Base-by-base conservation (phyloP, 2,888 invertebrate genomes). In the Litoditis marina region DNA sequence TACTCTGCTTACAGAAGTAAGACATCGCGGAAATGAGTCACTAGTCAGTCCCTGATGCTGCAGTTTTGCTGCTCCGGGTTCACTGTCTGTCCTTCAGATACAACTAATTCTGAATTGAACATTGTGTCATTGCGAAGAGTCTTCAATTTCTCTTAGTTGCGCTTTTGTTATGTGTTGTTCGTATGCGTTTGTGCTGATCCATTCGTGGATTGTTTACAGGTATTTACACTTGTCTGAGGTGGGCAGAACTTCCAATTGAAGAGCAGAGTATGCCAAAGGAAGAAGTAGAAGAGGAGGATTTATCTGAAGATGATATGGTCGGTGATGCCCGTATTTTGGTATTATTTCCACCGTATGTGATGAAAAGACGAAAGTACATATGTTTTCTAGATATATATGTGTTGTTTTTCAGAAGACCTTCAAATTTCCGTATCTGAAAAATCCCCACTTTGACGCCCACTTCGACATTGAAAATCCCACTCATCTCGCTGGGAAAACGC, bases 391-490 rank as follows among this genome's bases (percentile, higher is more conserved):
- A 47, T 66, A 36, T 47, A 16, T 31, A n/a, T n/a, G n/a, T n/a
- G n/a, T n/a, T n/a, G n/a, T n/a, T 57, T 42, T 76, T 52, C 77
- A 85, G 82, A 85, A 88, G 28, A 90, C 89, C 85, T 87, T 92
- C 8, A 87, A 92, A 73, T 89, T 94, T 0, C 87, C 87, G 63
- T 94, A 87, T 83, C 80, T 96, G 42, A 87, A 90, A 77, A 92
- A 92, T 83, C 89, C 89, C 0, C 91, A 87, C 83, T 89, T 90
- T 84, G 94, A 94, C 85, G 90, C 91, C 80, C 93, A 94, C 84
- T 92, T 92, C 85, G 92, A 92, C 84, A 86, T 94, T 25, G 87
- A 84, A 64, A 89, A 91, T 72, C 87, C 89, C 6, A 83, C 87
- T 30, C 87, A 88, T 79, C 85, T 92, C 44, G 86, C 91, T 53